These are phyloP conservation scores for Scelioninae gen. 1 DNA, from an alignment of 2,888 invertebrate genomes.

Conservation along the genomic window DNA sequence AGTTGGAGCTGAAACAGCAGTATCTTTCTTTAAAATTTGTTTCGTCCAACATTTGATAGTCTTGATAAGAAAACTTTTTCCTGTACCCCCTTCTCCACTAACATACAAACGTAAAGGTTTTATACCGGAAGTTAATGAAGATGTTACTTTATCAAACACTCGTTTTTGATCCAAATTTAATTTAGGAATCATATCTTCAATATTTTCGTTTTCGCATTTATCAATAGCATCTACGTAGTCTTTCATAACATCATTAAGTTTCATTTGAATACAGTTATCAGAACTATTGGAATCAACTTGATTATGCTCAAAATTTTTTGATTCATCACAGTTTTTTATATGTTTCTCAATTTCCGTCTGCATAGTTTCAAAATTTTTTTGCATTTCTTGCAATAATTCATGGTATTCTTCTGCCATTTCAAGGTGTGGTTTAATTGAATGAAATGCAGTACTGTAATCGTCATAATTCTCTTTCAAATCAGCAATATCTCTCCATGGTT, in stretches of 20 bases:
- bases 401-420: background rate
- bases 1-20: too few relatives aligned
- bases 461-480: background rate
- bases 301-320: background rate
- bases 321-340: background rate
- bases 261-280: background rate
- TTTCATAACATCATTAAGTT: background rate
- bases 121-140: background rate
- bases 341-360: background rate
- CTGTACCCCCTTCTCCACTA: too few relatives aligned
- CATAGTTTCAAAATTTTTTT: constrained; percentile 4
- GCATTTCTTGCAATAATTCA: background rate
- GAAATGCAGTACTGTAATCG: background rate
- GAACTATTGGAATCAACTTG: background rate
- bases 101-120: background rate
- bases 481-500: too few relatives aligned
- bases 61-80: background rate
- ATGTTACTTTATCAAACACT: background rate
- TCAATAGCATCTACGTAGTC: background rate
- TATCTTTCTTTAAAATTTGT: constrained; percentile 73
- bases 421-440: background rate
- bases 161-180: background rate
- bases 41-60: constrained; percentile 57
- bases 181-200: constrained; percentile 8
- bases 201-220: background rate